These are phyloP conservation scores for Rynchops niger DNA, from an alignment of 2,113 vertebrate genomes.

Conservation along the genomic window DNA sequence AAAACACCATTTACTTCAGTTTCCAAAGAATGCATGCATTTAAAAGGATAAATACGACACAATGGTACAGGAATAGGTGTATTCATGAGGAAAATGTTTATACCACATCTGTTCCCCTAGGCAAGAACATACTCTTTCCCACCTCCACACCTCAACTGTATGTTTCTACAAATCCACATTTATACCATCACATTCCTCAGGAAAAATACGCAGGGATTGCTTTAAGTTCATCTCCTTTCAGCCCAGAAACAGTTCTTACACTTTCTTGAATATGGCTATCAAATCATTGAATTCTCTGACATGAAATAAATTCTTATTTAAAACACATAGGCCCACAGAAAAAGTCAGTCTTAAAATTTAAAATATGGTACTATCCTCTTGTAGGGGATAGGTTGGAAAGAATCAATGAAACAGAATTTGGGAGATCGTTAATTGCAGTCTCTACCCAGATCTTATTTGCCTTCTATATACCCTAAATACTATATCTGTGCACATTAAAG, in stretches of 20 bases:
- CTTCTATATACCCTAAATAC: background rate
- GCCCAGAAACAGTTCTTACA: background rate
- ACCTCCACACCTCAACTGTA: background rate
- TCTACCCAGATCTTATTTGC: background rate
- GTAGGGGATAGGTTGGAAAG: background rate
- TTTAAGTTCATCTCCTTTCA: background rate
- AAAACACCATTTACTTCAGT: background rate
- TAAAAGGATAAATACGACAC: background rate
- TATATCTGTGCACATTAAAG: background rate
- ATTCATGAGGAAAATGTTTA: background rate
- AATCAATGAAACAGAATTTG: background rate
- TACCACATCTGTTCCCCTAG: background rate
- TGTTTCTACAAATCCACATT: background rate
- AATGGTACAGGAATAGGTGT: background rate
- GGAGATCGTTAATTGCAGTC: background rate
- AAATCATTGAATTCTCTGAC: background rate
- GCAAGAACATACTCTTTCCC: background rate
- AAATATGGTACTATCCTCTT: background rate
- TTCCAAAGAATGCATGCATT: background rate
- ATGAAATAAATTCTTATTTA: background rate
- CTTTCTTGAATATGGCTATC: background rate
- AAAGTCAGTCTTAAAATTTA: background rate
- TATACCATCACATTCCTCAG: background rate
- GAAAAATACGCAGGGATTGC: background rate
- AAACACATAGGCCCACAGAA: background rate